A percentile compares a stretch with the other conserved stretches of the same genome.
These are phyloP conservation scores for Maniola jurtina DNA, from an alignment of 1,140 invertebrate genomes.

Conservation along the genomic window DNA sequence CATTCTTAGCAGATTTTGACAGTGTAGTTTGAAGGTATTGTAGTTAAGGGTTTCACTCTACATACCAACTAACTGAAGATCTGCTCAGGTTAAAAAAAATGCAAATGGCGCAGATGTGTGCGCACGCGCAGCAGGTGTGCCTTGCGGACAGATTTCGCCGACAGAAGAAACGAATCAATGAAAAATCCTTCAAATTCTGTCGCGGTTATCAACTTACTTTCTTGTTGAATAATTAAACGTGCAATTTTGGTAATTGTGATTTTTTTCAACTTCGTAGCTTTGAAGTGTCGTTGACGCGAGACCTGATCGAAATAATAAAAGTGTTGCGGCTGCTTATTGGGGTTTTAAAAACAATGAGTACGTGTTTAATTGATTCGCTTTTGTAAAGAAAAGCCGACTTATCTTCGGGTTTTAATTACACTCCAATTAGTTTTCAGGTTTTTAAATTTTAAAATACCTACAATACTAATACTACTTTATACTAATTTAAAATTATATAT, in stretches of 20 bases:
- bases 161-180: conserved; percentile 34
- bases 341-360: conserved; percentile 6
- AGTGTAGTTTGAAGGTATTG: no score
- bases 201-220: conserved; percentile 30
- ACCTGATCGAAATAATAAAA: conserved; percentile 28
- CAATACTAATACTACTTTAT: neutral
- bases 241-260: conserved; percentile 32
- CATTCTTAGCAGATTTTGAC: no score
- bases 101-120: conserved; percentile 31
- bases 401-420: neutral
- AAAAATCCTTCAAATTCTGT: conserved; percentile 30
- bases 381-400: conserved; percentile 3
- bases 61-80: no score
- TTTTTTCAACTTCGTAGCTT: conserved; percentile 19
- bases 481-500: no score
- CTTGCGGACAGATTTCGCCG: neutral
- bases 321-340: conserved; percentile 12
- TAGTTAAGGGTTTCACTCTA: no score
- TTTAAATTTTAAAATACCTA: neutral
- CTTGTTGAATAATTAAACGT: conserved; percentile 28
- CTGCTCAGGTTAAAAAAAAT: conserved; percentile 6
- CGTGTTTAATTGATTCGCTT: conserved; percentile 9
- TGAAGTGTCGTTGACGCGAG: conserved; percentile 15
- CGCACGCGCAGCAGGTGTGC: conserved; percentile 30
- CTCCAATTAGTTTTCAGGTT: conserved; percentile 1